phyloP scores from a whole-genome alignment of 2,797 vertebrate genomes.

The Emys orbicularis region DNA sequence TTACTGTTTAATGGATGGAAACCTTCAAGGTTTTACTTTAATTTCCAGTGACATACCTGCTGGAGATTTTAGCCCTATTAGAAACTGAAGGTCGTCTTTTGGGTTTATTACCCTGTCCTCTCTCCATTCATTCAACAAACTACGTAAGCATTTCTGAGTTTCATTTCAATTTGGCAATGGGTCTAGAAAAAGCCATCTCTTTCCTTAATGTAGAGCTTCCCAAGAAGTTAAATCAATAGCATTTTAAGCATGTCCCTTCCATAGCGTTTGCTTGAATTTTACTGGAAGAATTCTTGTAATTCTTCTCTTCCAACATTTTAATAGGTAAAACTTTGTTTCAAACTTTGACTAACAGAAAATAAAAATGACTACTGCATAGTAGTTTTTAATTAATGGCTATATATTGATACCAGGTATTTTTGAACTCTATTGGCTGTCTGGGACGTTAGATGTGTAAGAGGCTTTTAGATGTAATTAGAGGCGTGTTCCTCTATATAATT shows the following conservation, averaged over 20 bases:
- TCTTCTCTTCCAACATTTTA: not conserved
- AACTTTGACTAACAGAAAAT: not conserved
- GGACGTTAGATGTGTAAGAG: fast-evolving
- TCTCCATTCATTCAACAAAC: not conserved
- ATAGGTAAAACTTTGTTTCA: not conserved
- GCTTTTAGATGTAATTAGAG: not conserved
- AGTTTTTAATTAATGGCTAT: not conserved
- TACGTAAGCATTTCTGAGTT: not conserved
- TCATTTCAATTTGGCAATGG: slow-evolving; percentile 56
- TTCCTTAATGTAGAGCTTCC: slow-evolving; percentile 30
- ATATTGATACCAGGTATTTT: too few species aligned
- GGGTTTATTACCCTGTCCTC: slow-evolving; percentile 39
- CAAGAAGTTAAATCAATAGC: slow-evolving; percentile 57
- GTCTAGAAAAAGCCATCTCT: not conserved
- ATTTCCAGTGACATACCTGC: not conserved
- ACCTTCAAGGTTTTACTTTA: not conserved
- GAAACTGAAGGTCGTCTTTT: slow-evolving; percentile 2
- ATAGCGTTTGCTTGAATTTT: not conserved
- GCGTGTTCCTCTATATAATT: not conserved
- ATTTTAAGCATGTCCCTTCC: slow-evolving; percentile 21
- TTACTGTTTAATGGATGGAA: not conserved
- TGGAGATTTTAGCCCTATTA: not conserved
- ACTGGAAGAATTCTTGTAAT: not conserved
- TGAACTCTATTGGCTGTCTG: not conserved
- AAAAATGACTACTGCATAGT: not conserved